A percentile compares a stretch with the other conserved stretches of the same genome.
Evolutionary conservation across 92 coral and sea anemone genomes (phyloP).

Genomic region (Virgularia gustaviana): DNA sequence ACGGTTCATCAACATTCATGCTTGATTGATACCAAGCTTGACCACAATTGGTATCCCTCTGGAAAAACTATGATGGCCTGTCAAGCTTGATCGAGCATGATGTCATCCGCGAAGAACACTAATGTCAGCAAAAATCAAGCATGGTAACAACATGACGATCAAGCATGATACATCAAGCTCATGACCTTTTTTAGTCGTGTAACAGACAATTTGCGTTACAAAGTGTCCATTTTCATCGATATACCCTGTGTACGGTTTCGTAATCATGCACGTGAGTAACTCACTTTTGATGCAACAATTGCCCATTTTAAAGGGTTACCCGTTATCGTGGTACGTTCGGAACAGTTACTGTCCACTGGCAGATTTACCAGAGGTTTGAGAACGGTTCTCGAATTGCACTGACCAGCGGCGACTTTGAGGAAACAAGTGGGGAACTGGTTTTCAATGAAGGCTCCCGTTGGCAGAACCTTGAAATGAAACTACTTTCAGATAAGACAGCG

Average conservation of each 20-base stretch:
- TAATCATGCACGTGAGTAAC: neutral
- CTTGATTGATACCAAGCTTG: too few relatives aligned
- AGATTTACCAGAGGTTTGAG: constrained; percentile 43
- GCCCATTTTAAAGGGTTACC: constrained; percentile 51
- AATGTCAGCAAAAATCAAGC: too few relatives aligned
- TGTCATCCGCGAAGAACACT: too few relatives aligned
- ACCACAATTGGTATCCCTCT: too few relatives aligned
- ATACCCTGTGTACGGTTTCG: neutral
- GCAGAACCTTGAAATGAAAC: constrained; percentile 46
- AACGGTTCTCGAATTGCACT: constrained; percentile 53
- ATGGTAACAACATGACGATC: too few relatives aligned
- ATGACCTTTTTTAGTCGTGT: neutral
- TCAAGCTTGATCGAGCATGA: too few relatives aligned
- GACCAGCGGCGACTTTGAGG: constrained; percentile 66
- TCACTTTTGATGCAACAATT: neutral
- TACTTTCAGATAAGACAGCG: constrained; percentile 63
- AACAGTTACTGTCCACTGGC: constrained; percentile 73
- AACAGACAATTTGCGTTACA: neutral
- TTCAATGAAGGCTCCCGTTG: constrained; percentile 48
- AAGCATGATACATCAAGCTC: too few relatives aligned
- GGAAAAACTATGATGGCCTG: too few relatives aligned
- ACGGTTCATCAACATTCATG: too few relatives aligned
- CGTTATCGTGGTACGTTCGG: constrained; percentile 63
- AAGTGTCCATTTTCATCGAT: neutral
- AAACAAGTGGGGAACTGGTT: constrained; percentile 52